phyloP scores from a whole-genome alignment of 2,113 vertebrate genomes.

The Myiagra hebetior region DNA sequence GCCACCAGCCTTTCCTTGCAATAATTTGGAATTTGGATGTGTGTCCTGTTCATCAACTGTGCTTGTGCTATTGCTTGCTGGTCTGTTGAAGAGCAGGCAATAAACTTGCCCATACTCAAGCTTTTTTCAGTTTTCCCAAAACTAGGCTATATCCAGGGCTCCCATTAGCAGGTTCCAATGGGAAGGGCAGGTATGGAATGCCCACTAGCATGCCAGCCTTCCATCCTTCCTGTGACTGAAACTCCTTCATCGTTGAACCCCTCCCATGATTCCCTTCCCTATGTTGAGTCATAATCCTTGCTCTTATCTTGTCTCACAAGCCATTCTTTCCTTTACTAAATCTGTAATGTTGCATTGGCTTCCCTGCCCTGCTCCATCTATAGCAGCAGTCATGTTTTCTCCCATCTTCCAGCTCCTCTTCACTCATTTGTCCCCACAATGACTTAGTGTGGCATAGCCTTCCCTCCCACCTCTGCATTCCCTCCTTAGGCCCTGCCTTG shows the following conservation, averaged over 20 bases:
- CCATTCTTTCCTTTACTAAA: background rate
- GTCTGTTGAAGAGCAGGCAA: background rate
- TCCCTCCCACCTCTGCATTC: background rate
- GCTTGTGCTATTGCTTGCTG: background rate
- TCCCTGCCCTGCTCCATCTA: background rate
- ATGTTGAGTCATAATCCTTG: background rate
- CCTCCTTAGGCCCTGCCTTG: background rate
- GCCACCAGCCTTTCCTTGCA: background rate
- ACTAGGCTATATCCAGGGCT: background rate
- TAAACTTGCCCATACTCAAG: background rate
- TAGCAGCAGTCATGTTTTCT: background rate
- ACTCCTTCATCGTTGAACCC: background rate
- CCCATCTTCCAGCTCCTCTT: background rate
- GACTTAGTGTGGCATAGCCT: background rate
- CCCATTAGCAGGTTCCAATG: background rate
- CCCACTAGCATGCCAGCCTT: background rate
- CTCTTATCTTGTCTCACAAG: background rate
- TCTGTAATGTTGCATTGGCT: background rate
- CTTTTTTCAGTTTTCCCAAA: background rate
- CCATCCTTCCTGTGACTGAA: rapidly evolving
- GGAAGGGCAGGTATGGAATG: background rate
- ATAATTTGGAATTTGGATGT: background rate
- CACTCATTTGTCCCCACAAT: background rate
- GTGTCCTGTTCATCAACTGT: background rate
- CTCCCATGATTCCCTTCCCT: background rate